Base-by-base conservation (phyloP, 2,888 invertebrate genomes). In the Amphipyra berbera region DNA sequence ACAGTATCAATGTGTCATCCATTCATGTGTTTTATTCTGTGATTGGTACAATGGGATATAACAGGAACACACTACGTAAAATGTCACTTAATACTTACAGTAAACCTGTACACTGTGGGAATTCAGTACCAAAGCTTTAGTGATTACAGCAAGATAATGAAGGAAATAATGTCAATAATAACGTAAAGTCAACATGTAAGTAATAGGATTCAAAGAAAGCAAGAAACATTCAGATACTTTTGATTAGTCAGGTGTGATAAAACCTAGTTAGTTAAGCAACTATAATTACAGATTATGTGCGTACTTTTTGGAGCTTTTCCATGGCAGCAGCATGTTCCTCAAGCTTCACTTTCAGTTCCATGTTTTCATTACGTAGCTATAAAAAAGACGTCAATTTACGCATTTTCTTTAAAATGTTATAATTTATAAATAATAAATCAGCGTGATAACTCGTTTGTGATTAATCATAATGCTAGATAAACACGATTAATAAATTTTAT, bases 1-100 rank as follows among this genome's bases (percentile, higher is more conserved):
- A 90, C 61, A 91, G 86, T 86, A 84, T 94, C 91, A 94, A 91
- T 93, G 89, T 84, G 87, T 62, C 83, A 91, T 90, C 88, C 87
- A 85, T 88, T 82, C 92, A 61, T 61, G 47, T 48, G 33, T 50
- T 42, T 48, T 57, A 15, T 61, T 48, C 53, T 40, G 61, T 8
- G 35, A 10, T 56, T 40, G 8, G 8, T 3, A 30, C 27, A 1
- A 0, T 8, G 9, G 12, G 6, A 12, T 45, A 12, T 21, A 6
- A 50, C n/a, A 40, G 6, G 35, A 9, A 12, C 7, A 33, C 0
- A 38, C 12, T 30, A 30, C 6, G 30, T 30, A 30, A 7, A 4
- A 30, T 30, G 6, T 4, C 6, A 30, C 30, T 6, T 6, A 30
- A 6, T 6, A 30, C 2, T 5, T 5, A 30, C 30, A 30, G 6